Base-by-base conservation (phyloP, 2,888 invertebrate genomes). In the Pseudoips prasinana region DNA sequence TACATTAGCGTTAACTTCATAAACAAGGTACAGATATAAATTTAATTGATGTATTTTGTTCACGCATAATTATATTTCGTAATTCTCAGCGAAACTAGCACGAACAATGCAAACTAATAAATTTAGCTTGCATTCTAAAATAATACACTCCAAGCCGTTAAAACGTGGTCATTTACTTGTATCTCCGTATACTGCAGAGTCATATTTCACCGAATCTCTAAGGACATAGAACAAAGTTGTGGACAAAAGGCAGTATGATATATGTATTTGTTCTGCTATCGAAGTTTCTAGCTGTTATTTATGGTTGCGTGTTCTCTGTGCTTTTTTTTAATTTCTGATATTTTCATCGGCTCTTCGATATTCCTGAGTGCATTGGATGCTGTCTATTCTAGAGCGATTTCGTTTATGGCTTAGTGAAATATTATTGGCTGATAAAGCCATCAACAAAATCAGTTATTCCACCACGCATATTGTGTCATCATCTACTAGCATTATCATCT, bases 11-110 rank as follows among this genome's bases (percentile, higher is more conserved):
- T n/a, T n/a, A n/a, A n/a, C n/a, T n/a, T n/a, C n/a, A n/a, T n/a
- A n/a, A n/a, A n/a, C 39, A 48, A 48, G 33, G 48, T 47, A 24
- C 27, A 17, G 30, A 14, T 22, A 25, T 28, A 22, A 26, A 14
- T 25, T 11, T n/a, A 19, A 30, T 10, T 8, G 8, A 23, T 22
- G 44, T 32, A 39, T 20, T n/a, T 20, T 20, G 20, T 2, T 5
- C 7, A 20, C 2, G 20, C 2, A 14, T 14, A 3, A 2, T 5
- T 14, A 14, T 3, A 14, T 3, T 14, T 3, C 14, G 14, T 14
- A 5, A 14, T 14, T 14, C 14, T 5, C 3, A 14, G 14, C 3
- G 3, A 14, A 14, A 14, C 14, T 2, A 14, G 14, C 2, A 14
- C 14, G 5, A 14, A 14, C 14, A 14, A 14, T 14, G 14, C 14